phyloP scores from a whole-genome alignment of 1,140 invertebrate genomes.

The Cydia pomonella region DNA sequence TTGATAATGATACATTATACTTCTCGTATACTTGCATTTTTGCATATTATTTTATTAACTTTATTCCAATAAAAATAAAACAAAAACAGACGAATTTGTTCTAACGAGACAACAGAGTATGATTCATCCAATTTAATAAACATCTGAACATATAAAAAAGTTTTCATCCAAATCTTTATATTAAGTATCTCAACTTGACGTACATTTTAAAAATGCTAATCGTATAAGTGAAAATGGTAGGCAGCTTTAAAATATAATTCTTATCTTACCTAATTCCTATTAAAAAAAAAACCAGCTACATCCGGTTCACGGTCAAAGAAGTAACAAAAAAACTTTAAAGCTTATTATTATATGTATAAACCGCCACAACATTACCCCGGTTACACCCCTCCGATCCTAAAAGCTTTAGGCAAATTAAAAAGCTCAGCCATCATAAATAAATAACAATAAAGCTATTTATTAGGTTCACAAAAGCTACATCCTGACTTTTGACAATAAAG shows the following conservation, averaged over 20 bases:
- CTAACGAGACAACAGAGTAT: no score
- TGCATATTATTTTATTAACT: no score
- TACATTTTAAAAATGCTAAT: no score
- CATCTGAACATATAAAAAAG: no score
- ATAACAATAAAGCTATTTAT: constrained; percentile 28
- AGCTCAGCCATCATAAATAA: constrained; percentile 41
- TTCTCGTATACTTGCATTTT: no score
- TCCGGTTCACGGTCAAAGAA: background rate
- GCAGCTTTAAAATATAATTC: background rate
- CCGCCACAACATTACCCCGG: constrained; percentile 33
- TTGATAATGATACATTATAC: background rate
- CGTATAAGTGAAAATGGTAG: background rate
- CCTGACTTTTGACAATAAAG: constrained; percentile 25
- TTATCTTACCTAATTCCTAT: background rate
- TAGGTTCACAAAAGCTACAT: constrained; percentile 3
- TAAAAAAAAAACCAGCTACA: background rate
- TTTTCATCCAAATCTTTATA: no score
- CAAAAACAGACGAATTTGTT: no score
- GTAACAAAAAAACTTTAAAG: background rate
- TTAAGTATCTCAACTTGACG: no score
- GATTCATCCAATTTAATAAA: no score
- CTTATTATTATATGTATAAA: constrained; percentile 23
- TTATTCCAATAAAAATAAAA: no score
- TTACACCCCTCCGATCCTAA: constrained; percentile 52
- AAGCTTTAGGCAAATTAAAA: constrained; percentile 67